A percentile compares a stretch with the other conserved stretches of the same genome.
Evolutionary conservation across 2,113 vertebrate species (phyloP).

Genomic region (Embiotoca jacksoni): DNA sequence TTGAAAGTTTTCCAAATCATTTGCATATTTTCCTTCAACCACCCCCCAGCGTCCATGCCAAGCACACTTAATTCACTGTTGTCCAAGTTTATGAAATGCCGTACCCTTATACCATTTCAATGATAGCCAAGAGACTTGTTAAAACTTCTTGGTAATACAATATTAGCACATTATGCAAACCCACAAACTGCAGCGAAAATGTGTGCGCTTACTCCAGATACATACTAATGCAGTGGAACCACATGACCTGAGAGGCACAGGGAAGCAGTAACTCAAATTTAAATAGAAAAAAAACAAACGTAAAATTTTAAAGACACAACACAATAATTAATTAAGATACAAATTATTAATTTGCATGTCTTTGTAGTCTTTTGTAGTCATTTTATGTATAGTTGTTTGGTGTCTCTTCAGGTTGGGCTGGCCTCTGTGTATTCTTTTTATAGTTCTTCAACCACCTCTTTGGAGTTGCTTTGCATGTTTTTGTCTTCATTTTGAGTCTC

Average conservation of each 20-base stretch:
- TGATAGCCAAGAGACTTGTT: slow-evolving; percentile 33
- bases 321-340: too few relatives aligned
- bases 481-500: neutral
- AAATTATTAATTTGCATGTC: too few relatives aligned
- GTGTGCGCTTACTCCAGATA: neutral
- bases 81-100: slow-evolving; percentile 31
- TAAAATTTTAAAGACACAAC: too few relatives aligned
- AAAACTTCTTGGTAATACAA: slow-evolving; percentile 26
- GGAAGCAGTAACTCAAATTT: too few relatives aligned
- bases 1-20: slow-evolving; percentile 15
- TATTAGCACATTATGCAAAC: slow-evolving; percentile 45
- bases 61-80: slow-evolving; percentile 34
- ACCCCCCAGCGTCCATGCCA: neutral
- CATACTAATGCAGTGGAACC: too few relatives aligned
- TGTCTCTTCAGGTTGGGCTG: neutral
- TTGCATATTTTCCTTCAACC: slow-evolving; percentile 13
- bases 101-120: slow-evolving; percentile 35
- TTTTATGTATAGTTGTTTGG: too few relatives aligned
- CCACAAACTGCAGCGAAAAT: slow-evolving; percentile 19
- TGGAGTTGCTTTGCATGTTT: neutral
- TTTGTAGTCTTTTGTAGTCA: too few relatives aligned
- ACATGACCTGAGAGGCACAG: too few relatives aligned
- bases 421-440: neutral
- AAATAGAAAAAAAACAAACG: too few relatives aligned
- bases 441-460: neutral